These are phyloP conservation scores for Pluvianellus socialis DNA, from an alignment of 2,113 vertebrate genomes.

Conservation along the genomic window DNA sequence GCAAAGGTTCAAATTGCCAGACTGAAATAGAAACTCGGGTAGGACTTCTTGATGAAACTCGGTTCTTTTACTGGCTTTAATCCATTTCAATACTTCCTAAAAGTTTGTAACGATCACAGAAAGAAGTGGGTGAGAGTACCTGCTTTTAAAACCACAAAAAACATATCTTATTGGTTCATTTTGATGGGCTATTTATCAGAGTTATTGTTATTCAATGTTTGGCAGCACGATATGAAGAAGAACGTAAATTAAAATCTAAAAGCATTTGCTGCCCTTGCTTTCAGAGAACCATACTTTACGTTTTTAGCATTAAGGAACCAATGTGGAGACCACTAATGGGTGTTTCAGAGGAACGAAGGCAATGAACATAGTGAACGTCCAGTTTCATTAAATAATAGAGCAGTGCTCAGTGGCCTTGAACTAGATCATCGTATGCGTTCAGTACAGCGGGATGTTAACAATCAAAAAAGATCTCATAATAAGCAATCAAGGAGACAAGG, in stretches of 20 bases:
- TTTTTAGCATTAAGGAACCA: not conserved
- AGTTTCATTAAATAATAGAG: not conserved
- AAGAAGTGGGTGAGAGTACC: not conserved
- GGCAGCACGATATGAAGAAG: not conserved
- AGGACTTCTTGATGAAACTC: not conserved
- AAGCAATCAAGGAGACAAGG: not conserved
- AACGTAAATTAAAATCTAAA: not conserved
- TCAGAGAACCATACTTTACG: not conserved
- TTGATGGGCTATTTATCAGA: not conserved
- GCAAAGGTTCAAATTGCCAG: not conserved
- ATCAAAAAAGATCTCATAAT: not conserved
- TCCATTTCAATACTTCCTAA: not conserved
- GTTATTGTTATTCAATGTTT: not conserved
- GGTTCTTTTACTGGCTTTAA: not conserved
- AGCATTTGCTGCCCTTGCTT: not conserved
- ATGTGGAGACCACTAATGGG: not conserved
- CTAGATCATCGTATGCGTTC: not conserved
- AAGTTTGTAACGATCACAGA: not conserved
- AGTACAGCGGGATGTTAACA: not conserved
- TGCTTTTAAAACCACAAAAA: not conserved
- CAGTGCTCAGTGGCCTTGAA: not conserved
- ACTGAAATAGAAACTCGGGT: not conserved
- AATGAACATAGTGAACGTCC: not conserved
- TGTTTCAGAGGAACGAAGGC: not conserved
- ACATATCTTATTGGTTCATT: too few relatives aligned